Conservation (phyloP, 2,888 invertebrate genomes). For the Nesidiocoris tenuis region DNA sequence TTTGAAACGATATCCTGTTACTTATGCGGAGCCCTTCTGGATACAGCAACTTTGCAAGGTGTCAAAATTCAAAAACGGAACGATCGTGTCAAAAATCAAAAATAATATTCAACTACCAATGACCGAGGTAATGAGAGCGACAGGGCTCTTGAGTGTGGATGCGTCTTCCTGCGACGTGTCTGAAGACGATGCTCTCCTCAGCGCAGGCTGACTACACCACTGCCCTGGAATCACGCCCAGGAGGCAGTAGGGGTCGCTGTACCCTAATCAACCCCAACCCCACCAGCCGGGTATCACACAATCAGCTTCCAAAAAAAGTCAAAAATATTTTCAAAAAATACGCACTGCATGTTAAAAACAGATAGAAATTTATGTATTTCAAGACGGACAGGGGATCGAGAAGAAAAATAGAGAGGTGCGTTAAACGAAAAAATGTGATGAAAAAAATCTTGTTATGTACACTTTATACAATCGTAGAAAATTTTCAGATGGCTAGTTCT, state of each 20-base stretch:
- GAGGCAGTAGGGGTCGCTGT: conserved; percentile 66
- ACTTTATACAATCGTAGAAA: too few species aligned
- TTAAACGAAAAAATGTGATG: too few species aligned
- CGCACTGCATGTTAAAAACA: background rate
- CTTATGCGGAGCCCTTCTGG: background rate
- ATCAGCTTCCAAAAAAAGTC: conserved; percentile 11
- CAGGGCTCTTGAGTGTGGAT: conserved; percentile 51
- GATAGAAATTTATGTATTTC: background rate
- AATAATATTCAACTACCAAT: conserved; percentile 49
- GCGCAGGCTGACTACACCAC: background rate
- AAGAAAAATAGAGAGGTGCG: too few species aligned
- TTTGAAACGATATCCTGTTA: background rate
- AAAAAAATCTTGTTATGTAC: too few species aligned
- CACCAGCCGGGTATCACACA: conserved; percentile 31
- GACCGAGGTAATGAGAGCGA: conserved; percentile 52
- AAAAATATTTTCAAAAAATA: conserved; percentile 24
- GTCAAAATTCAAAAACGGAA: background rate
- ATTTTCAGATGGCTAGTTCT: too few species aligned
- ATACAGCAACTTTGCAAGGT: background rate
- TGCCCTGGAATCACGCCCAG: conserved; percentile 57
- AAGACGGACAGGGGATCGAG: background rate
- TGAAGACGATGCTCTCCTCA: conserved; percentile 39
- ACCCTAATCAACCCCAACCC: conserved; percentile 55
- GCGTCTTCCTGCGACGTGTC: conserved; percentile 45
- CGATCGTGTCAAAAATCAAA: too few species aligned